Evolutionary conservation across 2,888 invertebrate species (phyloP).

Genomic region (Phyllotreta striolata): DNA sequence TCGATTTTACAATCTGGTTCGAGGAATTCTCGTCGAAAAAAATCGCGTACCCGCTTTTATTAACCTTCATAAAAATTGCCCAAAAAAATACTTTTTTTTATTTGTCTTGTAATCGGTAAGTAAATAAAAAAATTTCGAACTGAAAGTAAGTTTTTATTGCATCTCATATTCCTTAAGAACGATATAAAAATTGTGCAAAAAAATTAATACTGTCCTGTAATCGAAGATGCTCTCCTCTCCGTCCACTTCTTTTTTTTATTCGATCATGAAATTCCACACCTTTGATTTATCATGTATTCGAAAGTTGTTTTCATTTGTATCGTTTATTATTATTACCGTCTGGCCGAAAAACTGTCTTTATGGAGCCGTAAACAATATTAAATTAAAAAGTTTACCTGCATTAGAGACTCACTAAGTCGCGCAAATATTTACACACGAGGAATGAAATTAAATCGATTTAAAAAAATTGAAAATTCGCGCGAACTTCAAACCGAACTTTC

Average conservation of each 20-base stretch:
- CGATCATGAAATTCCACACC: slow-evolving; percentile 29
- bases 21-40: slow-evolving; percentile 3
- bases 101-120: neutral
- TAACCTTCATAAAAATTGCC: neutral
- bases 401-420: no score
- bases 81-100: no score
- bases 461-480: no score
- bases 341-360: slow-evolving; percentile 21
- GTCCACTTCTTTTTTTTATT: slow-evolving; percentile 22
- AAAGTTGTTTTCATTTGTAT: slow-evolving; percentile 27
- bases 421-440: no score
- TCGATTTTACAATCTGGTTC: neutral
- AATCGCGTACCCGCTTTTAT: slow-evolving; percentile 9
- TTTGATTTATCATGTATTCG: slow-evolving; percentile 30
- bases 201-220: slow-evolving; percentile 1
- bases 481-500: no score
- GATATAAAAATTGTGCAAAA: no score
- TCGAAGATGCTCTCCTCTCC: neutral
- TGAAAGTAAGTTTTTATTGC: no score
- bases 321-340: slow-evolving; percentile 18
- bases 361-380: slow-evolving; percentile 18
- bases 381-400: no score
- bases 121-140: neutral
- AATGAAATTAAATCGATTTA: no score
- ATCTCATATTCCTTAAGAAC: no score